Conservation (phyloP, 2,113 vertebrate species). For the Gambusia holbrooki region DNA sequence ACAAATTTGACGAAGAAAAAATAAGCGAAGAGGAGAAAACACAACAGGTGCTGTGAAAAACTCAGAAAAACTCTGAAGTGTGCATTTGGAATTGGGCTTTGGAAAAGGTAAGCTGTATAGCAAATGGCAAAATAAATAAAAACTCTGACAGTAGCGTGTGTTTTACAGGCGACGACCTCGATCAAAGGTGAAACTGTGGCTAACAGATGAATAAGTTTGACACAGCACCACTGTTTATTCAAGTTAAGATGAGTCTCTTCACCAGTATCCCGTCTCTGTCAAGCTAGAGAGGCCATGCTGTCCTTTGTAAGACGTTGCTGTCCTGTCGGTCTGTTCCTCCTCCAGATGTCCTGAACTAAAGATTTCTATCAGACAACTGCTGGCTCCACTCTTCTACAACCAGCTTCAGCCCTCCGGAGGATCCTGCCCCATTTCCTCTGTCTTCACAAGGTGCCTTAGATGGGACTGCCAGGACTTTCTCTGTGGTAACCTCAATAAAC, state of each 20-base stretch:
- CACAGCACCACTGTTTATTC: not conserved
- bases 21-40: no score
- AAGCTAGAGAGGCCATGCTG: not conserved
- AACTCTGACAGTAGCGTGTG: no score
- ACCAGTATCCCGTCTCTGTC: not conserved
- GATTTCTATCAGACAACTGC: slow-evolving; percentile 20
- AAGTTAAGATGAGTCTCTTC: not conserved
- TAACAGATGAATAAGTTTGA: not conserved
- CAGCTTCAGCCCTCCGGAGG: slow-evolving; percentile 15
- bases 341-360: slow-evolving; percentile 14
- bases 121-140: no score
- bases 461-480: slow-evolving; percentile 19
- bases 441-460: slow-evolving; percentile 11
- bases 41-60: no score
- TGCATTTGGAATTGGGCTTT: no score
- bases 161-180: no score
- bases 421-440: slow-evolving; percentile 13
- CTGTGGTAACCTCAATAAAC: slow-evolving; percentile 22
- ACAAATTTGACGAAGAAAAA: no score
- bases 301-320: slow-evolving; percentile 5
- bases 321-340: slow-evolving; percentile 6
- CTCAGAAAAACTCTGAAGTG: no score
- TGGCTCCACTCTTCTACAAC: slow-evolving; percentile 7
- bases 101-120: no score
- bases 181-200: not conserved